These are phyloP conservation scores for Rutpela maculata DNA, from an alignment of 2,888 invertebrate species.

Conservation along the genomic window DNA sequence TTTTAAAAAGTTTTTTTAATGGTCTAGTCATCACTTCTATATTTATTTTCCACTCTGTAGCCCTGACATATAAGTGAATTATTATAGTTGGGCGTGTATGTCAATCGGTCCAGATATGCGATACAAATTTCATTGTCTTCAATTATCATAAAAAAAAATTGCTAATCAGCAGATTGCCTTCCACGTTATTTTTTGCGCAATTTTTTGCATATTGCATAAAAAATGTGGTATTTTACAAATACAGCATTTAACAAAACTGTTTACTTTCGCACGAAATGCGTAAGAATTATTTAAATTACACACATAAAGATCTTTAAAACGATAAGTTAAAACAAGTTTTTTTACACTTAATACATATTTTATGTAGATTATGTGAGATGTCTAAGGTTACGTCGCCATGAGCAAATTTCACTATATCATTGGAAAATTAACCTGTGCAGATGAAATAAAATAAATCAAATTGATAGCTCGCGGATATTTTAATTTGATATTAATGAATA, in stretches of 20 bases:
- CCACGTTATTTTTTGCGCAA: too few species aligned
- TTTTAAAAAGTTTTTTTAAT: too few species aligned
- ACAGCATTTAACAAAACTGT: too few species aligned
- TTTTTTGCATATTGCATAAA: too few species aligned
- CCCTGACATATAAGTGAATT: not conserved
- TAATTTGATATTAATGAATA: not conserved
- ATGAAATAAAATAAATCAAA: conserved; percentile 11
- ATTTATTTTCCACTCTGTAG: not conserved
- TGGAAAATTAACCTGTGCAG: not conserved
- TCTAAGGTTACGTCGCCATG: not conserved
- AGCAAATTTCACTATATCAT: not conserved
- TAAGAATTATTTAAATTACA: too few species aligned
- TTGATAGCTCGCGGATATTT: not conserved
- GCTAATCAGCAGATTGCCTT: not conserved
- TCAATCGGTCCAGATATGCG: not conserved
- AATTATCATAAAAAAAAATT: not conserved
- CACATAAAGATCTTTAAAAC: too few species aligned
- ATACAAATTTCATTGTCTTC: not conserved
- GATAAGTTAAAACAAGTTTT: not conserved
- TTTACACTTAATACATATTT: not conserved
- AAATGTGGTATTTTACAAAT: too few species aligned
- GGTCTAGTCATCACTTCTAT: too few species aligned
- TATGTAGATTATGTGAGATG: conserved; percentile 4
- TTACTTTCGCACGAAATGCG: too few species aligned
- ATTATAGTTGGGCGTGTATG: not conserved